These are phyloP conservation scores for Philopedon plagiatum DNA, from an alignment of 2,888 invertebrate species.

Conservation along the genomic window DNA sequence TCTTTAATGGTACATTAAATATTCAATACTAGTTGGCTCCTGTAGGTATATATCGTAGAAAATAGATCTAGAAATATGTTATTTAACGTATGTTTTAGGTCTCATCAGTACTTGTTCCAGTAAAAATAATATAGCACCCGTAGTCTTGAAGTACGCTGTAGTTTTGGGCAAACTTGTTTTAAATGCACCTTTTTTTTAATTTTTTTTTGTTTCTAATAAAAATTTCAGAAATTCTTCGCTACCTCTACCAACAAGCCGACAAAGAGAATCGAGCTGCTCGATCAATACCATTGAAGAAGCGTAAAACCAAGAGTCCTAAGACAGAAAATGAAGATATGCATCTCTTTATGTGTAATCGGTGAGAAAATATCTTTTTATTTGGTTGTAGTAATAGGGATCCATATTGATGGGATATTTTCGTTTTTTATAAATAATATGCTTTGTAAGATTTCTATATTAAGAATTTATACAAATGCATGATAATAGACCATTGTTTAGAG, in stretches of 20 bases:
- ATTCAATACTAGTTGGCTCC: background rate
- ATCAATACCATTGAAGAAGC: slow-evolving; percentile 44
- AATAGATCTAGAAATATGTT: background rate
- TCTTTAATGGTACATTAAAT: no score
- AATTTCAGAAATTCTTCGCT: slow-evolving; percentile 37
- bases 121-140: slow-evolving; percentile 9
- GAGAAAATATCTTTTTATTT: slow-evolving; percentile 31
- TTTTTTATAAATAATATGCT: no score
- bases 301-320: slow-evolving; percentile 30
- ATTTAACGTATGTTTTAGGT: slow-evolving; percentile 29
- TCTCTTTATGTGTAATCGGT: slow-evolving; percentile 44
- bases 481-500: no score
- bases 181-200: background rate
- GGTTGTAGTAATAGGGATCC: slow-evolving; percentile 61
- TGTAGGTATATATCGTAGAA: background rate
- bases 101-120: slow-evolving; percentile 18
- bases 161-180: slow-evolving; percentile 17
- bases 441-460: no score
- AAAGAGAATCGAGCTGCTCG: slow-evolving; percentile 53
- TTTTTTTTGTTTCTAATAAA: slow-evolving; percentile 23
- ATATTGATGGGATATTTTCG: no score
- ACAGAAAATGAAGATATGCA: slow-evolving; percentile 1
- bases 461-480: no score
- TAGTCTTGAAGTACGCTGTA: slow-evolving; percentile 18
- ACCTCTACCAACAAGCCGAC: slow-evolving; percentile 25